These are phyloP conservation scores for Trichonephila clavipes DNA, from an alignment of 1,140 invertebrate species.

Conservation along the genomic window DNA sequence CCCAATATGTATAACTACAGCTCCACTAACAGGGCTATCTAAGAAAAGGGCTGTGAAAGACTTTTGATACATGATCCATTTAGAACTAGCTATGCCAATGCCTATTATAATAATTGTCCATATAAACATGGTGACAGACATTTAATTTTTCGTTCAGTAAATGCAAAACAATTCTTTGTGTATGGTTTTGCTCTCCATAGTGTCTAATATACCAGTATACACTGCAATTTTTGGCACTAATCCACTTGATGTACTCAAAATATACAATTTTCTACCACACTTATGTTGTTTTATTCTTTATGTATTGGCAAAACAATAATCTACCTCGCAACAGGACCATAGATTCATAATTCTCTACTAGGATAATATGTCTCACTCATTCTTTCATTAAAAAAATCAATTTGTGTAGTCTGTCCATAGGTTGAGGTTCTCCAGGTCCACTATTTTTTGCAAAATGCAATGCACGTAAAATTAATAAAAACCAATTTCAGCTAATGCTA, in stretches of 20 bases:
- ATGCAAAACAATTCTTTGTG: neutral
- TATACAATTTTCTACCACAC: neutral
- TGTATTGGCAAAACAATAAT: constrained; percentile 44
- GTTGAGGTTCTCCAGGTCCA: constrained; percentile 29
- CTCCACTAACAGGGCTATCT: too few relatives aligned
- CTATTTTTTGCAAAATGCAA: constrained; percentile 59
- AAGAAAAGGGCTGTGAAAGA: too few relatives aligned
- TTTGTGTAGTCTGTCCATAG: constrained; percentile 11
- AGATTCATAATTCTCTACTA: constrained; percentile 7
- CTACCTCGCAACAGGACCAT: neutral
- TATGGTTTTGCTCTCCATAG: neutral
- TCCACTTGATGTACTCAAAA: neutral
- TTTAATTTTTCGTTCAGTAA: constrained; percentile 14
- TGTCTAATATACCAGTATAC: constrained; percentile 32
- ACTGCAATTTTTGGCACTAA: constrained; percentile 40
- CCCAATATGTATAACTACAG: too few relatives aligned
- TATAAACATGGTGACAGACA: constrained; percentile 39
- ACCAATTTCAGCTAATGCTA: constrained; percentile 50
- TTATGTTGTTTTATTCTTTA: constrained; percentile 2
- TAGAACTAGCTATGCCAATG: too few relatives aligned
- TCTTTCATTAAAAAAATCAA: constrained; percentile 34
- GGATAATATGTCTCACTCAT: neutral
- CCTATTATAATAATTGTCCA: constrained; percentile 56
- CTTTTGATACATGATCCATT: too few relatives aligned
- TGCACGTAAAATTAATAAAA: constrained; percentile 55